Evolutionary conservation across 2,888 invertebrate species (phyloP), one percentile per base, ranked within the genome.

Genomic region (Callyntrura sp.): DNA sequence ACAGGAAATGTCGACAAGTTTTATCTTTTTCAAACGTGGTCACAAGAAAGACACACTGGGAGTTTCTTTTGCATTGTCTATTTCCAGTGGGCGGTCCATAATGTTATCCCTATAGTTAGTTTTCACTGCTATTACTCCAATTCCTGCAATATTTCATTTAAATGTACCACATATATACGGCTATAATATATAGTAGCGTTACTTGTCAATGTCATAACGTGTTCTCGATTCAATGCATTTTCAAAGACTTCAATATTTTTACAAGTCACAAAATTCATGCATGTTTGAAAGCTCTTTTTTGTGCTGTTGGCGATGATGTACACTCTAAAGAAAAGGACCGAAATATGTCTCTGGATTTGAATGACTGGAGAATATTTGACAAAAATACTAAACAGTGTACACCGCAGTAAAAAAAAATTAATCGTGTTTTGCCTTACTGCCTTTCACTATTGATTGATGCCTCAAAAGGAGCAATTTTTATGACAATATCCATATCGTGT

Each of bases 391-490:
- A 9, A 68, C 1, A 43, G 11, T 51, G 11, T 51, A 25, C 23
- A 28, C 65, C 6, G 73, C 70, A 73, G 9, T 20, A 78, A 48
- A 45, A 65, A 78, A 48, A 45, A 65, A 82, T 17, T 9, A 73
- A 9, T 48, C 20, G 73, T 68, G 35, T 23, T 20, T 68, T 57
- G 57, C 57, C 35, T 51, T 70, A 55, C 48, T 81, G 20, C 35
- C 60, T 73, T 84, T 73, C 55, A 12, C 20, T 86, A 79, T 86
- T 86, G 86, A 86, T 79, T 86, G 86, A 86, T 79, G 86, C 79
- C 86, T 86, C 86, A 86, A 86, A 86, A 78, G 86, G 79, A 86
- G 86, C 78, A 86, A 86, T 86, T 86, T 79, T 78, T 85, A 79
- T 78, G 86, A 86, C 65, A 65, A 45, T 86, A 86, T 79, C 85